phyloP scores from a whole-genome alignment of 2,888 invertebrate species.

The Platycheirus albimanus region DNA sequence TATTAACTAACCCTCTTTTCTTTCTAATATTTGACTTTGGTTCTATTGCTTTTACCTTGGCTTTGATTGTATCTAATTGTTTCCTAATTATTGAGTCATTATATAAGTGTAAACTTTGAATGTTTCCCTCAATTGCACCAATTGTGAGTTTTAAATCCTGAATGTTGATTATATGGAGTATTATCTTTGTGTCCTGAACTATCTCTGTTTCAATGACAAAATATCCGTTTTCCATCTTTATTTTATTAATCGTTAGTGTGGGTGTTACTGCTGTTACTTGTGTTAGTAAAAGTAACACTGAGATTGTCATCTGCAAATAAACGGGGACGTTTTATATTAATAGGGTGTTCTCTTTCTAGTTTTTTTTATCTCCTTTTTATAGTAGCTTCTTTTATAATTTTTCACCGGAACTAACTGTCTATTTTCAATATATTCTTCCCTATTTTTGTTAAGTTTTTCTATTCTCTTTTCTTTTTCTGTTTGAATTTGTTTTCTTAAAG shows the following conservation, averaged over 20 bases:
- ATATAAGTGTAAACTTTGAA: not conserved
- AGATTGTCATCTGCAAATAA: not conserved
- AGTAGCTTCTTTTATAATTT: too few species aligned
- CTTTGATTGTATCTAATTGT: not conserved
- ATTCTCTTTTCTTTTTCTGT: too few species aligned
- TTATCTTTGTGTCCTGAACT: not conserved
- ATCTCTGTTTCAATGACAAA: slow-evolving; percentile 12
- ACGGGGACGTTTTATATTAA: not conserved
- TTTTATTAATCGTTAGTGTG: slow-evolving; percentile 6
- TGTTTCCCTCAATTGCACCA: not conserved
- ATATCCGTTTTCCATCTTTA: slow-evolving; percentile 17
- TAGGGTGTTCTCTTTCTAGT: slow-evolving; percentile 8
- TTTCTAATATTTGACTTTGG: not conserved
- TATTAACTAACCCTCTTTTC: not conserved
- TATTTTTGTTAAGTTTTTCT: too few species aligned
- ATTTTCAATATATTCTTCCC: too few species aligned
- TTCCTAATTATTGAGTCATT: not conserved
- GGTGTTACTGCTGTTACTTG: not conserved
- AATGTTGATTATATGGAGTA: slow-evolving; percentile 19
- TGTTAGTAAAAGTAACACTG: not conserved
- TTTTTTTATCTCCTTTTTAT: not conserved
- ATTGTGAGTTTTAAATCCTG: slow-evolving; percentile 3
- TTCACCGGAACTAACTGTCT: too few species aligned
- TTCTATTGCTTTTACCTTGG: not conserved
- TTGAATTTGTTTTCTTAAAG: too few species aligned